Conservation (phyloP, 2,113 vertebrate genomes). For the Turdus rufiventris region DNA sequence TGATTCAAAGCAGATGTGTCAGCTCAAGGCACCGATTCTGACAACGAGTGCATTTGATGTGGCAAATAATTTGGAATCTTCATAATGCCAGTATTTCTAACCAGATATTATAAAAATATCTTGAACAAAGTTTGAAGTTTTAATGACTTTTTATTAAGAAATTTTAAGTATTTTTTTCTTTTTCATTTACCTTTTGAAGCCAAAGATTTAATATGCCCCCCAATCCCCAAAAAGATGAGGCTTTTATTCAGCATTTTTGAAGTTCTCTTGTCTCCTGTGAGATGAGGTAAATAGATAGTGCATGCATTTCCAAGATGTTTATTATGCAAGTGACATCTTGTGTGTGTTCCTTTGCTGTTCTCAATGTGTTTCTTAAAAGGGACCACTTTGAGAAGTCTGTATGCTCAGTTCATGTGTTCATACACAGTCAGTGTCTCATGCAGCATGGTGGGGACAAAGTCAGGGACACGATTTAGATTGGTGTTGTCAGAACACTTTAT, state of each 20-base stretch:
- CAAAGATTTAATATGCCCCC: background rate
- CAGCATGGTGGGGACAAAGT: background rate
- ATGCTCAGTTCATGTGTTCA: background rate
- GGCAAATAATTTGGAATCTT: background rate
- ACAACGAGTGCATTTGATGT: background rate
- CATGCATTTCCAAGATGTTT: background rate
- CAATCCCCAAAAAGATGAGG: fast-evolving
- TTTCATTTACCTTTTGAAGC: background rate
- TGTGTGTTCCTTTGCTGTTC: background rate
- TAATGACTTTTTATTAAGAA: background rate
- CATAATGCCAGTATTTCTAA: background rate
- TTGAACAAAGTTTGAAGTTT: background rate
- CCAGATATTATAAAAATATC: background rate
- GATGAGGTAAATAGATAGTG: background rate
- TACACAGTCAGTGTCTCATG: background rate
- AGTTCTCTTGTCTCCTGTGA: background rate
- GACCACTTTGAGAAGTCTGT: background rate
- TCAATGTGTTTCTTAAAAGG: background rate
- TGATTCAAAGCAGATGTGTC: background rate
- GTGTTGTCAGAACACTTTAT: background rate
- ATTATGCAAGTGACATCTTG: background rate
- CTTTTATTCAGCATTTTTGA: background rate
- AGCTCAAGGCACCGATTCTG: background rate
- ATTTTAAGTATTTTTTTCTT: background rate
- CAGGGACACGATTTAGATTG: background rate